These are phyloP conservation scores for Belonocnema kinseyi DNA, from an alignment of 1,140 invertebrate species.

Conservation along the genomic window DNA sequence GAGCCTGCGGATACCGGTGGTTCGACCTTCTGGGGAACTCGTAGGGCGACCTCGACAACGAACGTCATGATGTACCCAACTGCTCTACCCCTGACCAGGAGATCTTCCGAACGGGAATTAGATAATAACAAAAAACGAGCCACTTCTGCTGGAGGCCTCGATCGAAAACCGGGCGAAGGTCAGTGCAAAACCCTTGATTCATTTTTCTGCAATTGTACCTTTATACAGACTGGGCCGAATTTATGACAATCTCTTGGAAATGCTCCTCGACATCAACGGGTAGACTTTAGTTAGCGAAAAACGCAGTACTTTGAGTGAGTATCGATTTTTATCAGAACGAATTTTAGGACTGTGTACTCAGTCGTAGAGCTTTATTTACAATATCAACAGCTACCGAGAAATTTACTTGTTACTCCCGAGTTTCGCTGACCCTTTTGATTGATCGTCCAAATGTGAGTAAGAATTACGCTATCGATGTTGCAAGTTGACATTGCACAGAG, in stretches of 20 bases:
- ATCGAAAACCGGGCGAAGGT: conserved; percentile 83
- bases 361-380: not conserved
- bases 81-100: conserved; percentile 85
- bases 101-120: conserved; percentile 88
- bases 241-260: conserved; percentile 35
- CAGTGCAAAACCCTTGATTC: conserved; percentile 59
- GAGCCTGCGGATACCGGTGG: conserved; percentile 87
- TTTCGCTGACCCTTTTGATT: conserved; percentile 26
- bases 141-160: conserved; percentile 84
- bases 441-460: conserved; percentile 27
- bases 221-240: conserved; percentile 48
- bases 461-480: conserved; percentile 24
- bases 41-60: conserved; percentile 90
- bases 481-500: not conserved
- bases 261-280: not conserved
- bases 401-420: conserved; percentile 15
- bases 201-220: conserved; percentile 13
- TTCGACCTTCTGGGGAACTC: conserved; percentile 85
- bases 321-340: conserved; percentile 31
- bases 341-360: conserved; percentile 18
- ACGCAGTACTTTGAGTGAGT: conserved; percentile 32
- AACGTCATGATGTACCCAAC: conserved; percentile 85
- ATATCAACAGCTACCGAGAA: conserved; percentile 31
- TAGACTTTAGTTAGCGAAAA: conserved; percentile 17
- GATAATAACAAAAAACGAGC: conserved; percentile 89